A percentile compares a stretch with the other conserved stretches of the same genome.
These are phyloP conservation scores for Trilocha varians DNA, from an alignment of 2,888 invertebrate genomes.

Conservation along the genomic window DNA sequence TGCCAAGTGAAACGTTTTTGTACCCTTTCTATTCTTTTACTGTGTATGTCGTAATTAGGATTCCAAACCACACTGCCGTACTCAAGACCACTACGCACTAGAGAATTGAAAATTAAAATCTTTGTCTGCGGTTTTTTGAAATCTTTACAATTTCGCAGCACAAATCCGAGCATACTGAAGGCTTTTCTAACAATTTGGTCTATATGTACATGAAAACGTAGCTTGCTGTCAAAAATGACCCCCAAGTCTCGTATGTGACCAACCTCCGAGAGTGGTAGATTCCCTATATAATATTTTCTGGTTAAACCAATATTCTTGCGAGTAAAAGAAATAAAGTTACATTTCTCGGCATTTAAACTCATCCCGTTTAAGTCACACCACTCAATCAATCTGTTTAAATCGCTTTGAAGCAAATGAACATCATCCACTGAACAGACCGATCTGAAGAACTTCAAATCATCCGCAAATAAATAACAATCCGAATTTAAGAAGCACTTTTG, in stretches of 20 bases:
- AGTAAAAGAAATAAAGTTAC: not conserved
- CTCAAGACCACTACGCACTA: not conserved
- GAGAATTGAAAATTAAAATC: not conserved
- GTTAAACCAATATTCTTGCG: not conserved
- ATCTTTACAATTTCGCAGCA: not conserved
- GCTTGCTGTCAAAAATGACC: not conserved
- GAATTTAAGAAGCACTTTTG: no score
- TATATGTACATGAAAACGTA: not conserved
- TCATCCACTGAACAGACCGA: no score
- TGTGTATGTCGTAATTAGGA: no score
- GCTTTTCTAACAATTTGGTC: not conserved
- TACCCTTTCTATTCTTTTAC: no score
- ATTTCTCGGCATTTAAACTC: not conserved
- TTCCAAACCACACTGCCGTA: no score
- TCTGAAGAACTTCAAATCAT: no score
- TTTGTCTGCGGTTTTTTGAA: not conserved
- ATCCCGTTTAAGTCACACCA: not conserved
- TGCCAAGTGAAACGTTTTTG: no score
- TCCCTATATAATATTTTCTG: not conserved
- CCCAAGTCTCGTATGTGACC: not conserved
- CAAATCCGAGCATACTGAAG: not conserved
- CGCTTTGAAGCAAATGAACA: no score
- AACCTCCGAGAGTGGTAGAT: not conserved
- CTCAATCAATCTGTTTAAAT: not conserved
- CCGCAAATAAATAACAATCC: no score